These are phyloP conservation scores for Podiceps cristatus DNA, from an alignment of 2,113 vertebrate genomes.

Conservation along the genomic window DNA sequence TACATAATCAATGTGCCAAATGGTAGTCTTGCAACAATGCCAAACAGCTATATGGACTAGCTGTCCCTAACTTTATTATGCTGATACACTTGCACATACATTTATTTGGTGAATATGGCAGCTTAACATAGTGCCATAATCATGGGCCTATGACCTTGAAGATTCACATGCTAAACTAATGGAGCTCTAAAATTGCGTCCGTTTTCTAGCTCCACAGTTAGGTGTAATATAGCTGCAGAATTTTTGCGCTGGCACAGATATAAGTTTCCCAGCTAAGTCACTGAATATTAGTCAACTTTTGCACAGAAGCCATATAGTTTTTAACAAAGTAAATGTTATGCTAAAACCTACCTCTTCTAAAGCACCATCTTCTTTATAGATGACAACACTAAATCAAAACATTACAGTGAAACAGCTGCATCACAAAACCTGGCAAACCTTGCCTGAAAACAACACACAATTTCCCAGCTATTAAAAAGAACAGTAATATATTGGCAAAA, in stretches of 20 bases:
- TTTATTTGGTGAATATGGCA: background rate
- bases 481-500: background rate
- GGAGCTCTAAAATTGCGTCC: background rate
- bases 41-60: background rate
- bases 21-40: background rate
- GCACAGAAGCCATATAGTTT: background rate
- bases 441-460: background rate
- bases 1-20: background rate
- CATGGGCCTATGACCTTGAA: rapidly evolving
- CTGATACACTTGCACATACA: background rate
- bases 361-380: background rate
- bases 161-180: background rate
- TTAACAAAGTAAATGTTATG: background rate
- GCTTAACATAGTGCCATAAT: background rate
- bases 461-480: background rate
- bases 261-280: background rate
- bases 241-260: background rate
- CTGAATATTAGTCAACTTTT: background rate
- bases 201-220: background rate
- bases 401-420: background rate
- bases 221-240: background rate
- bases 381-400: background rate
- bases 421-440: background rate
- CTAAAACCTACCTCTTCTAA: background rate
- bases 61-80: background rate